Evolutionary conservation across 2,888 invertebrate species (phyloP).

Genomic region (Camponotus fellah): DNA sequence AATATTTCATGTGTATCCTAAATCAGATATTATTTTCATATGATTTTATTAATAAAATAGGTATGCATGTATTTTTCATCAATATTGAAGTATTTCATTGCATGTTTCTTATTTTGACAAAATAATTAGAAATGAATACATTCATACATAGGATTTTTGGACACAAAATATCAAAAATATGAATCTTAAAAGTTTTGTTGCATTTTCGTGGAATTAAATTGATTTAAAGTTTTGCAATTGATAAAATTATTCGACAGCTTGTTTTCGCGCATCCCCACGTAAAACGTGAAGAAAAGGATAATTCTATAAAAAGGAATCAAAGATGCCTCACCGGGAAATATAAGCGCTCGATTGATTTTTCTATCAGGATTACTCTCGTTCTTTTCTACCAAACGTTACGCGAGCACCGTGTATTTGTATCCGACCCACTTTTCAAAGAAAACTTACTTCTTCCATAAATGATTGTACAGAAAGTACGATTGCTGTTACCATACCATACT

Average conservation of each 20-base stretch:
- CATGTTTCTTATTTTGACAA: not conserved
- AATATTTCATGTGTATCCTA: not conserved
- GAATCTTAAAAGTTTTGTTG: not conserved
- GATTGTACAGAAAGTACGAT: constrained; percentile 17
- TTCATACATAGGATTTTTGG: too few relatives aligned
- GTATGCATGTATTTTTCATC: not conserved
- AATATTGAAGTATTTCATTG: not conserved
- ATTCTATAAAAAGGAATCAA: constrained; percentile 26
- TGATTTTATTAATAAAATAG: not conserved
- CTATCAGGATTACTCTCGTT: constrained; percentile 62
- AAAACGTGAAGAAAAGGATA: not conserved
- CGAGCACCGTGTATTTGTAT: constrained; percentile 7
- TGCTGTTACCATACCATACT: constrained; percentile 23
- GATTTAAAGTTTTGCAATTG: not conserved
- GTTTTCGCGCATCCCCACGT: not conserved
- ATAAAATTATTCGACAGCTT: not conserved
- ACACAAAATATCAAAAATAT: not conserved
- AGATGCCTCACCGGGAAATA: constrained; percentile 58
- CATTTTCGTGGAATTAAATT: not conserved
- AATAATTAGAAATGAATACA: not conserved
- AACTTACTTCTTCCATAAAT: constrained; percentile 41
- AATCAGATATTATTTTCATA: not conserved
- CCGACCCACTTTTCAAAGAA: constrained; percentile 38
- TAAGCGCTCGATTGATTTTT: constrained; percentile 70
- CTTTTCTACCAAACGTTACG: constrained; percentile 21